Percentiles rank a stretch among this genome's conserved stretches.
Conservation (phyloP, 2,113 vertebrate genomes). For the Turdus rufiventris region DNA sequence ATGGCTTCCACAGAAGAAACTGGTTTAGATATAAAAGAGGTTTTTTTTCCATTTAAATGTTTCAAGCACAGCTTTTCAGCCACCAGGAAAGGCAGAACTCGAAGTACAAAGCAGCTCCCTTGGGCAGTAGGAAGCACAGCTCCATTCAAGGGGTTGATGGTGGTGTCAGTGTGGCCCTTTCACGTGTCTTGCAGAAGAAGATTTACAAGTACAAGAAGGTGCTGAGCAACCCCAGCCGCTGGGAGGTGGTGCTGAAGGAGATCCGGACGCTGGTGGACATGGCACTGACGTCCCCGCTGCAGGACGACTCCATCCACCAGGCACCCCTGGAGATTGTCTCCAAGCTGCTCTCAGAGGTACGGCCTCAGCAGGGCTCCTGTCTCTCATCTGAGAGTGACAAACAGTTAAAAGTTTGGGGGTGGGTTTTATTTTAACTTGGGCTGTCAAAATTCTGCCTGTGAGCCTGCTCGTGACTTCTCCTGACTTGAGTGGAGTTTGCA, state of each 20-base stretch:
- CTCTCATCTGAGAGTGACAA: neutral
- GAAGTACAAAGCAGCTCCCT: neutral
- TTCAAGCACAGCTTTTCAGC: neutral
- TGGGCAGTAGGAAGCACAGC: neutral
- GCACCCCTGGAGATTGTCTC: slow-evolving; percentile 98
- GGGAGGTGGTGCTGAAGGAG: slow-evolving; percentile 98
- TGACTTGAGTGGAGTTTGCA: slow-evolving; percentile 25
- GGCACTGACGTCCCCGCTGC: slow-evolving; percentile 91
- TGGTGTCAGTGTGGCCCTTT: neutral
- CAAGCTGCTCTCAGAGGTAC: slow-evolving; percentile 94
- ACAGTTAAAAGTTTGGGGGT: neutral
- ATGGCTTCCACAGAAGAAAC: neutral
- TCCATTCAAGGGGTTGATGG: neutral
- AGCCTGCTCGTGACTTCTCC: neutral
- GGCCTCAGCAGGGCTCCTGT: neutral
- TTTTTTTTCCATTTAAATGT: neutral
- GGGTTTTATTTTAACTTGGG: slow-evolving; percentile 24
- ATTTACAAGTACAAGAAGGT: slow-evolving; percentile 99
- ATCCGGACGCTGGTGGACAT: slow-evolving; percentile 96
- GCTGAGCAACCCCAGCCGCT: slow-evolving; percentile 93
- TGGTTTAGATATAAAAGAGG: neutral
- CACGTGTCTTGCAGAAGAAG: slow-evolving; percentile 84
- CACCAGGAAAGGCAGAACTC: neutral
- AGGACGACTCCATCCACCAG: slow-evolving; percentile 98
- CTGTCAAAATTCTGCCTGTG: neutral